Evolutionary conservation across 2,888 invertebrate genomes (phyloP).

Genomic region (Athalia rosae): DNA sequence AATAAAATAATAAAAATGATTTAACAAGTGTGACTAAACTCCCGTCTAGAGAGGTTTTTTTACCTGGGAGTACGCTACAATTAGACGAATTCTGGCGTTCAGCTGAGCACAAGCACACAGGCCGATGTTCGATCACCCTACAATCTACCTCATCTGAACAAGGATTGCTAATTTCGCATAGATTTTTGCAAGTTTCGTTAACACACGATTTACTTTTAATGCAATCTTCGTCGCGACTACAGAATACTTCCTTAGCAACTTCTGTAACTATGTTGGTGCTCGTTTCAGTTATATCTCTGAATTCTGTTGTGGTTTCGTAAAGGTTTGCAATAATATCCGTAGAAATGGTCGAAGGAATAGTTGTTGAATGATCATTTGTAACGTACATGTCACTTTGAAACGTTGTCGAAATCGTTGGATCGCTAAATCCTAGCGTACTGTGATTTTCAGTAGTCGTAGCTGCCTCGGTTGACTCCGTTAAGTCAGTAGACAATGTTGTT

Average conservation of each 20-base stretch:
- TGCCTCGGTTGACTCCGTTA: slow-evolving; percentile 38
- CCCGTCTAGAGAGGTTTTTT: slow-evolving; percentile 64
- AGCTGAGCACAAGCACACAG: slow-evolving; percentile 77
- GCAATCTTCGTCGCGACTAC: slow-evolving; percentile 71
- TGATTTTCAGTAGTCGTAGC: slow-evolving; percentile 35
- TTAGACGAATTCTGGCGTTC: slow-evolving; percentile 70
- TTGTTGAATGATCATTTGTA: slow-evolving; percentile 31
- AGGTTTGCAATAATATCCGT: slow-evolving; percentile 29
- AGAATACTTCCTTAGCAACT: slow-evolving; percentile 49
- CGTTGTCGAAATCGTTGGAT: not conserved
- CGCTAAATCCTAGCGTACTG: not conserved
- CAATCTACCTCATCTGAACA: slow-evolving; percentile 74
- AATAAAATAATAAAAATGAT: slow-evolving; percentile 49
- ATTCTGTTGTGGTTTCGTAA: slow-evolving; percentile 34
- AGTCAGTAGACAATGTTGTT: slow-evolving; percentile 38
- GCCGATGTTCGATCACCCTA: slow-evolving; percentile 75
- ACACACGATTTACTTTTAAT: slow-evolving; percentile 74
- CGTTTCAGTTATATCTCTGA: slow-evolving; percentile 22
- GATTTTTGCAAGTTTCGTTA: slow-evolving; percentile 74
- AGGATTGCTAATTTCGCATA: slow-evolving; percentile 75
- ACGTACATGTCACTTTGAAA: slow-evolving; percentile 23
- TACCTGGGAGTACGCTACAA: slow-evolving; percentile 80
- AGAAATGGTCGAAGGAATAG: slow-evolving; percentile 27
- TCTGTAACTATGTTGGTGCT: slow-evolving; percentile 14
- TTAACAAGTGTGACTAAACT: slow-evolving; percentile 57